Percentiles rank a stretch among this genome's conserved stretches.
Conservation (phyloP, 2,888 invertebrate species). For the Tuberolachnus salignus region DNA sequence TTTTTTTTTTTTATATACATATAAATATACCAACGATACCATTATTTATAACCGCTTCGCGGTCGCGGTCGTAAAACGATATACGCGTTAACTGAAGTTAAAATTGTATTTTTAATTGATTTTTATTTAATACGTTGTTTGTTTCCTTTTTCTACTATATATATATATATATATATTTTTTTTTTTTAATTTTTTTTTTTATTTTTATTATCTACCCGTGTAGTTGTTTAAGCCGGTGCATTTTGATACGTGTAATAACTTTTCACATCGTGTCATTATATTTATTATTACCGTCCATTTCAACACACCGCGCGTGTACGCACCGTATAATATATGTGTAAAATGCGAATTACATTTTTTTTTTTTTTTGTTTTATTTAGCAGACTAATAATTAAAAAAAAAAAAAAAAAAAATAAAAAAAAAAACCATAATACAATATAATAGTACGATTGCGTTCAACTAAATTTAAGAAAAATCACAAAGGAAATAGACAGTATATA, state of each 20-base stretch:
- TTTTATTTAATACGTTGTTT: background rate
- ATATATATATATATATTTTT: too few species aligned
- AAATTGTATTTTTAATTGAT: conserved; percentile 34
- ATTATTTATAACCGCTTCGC: background rate
- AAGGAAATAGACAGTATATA: too few species aligned
- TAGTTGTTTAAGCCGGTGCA: background rate
- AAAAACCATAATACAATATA: too few species aligned
- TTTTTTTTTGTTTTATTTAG: too few species aligned
- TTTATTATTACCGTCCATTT: background rate
- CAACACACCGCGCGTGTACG: too few species aligned
- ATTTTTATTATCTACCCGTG: background rate
- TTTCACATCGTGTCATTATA: background rate
- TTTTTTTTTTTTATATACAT: too few species aligned
- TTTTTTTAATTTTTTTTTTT: background rate
- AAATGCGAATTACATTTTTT: conserved; percentile 24
- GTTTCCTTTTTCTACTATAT: too few species aligned
- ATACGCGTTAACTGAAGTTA: conserved; percentile 16
- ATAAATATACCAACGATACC: background rate
- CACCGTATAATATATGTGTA: too few species aligned
- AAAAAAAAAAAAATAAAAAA: too few species aligned
- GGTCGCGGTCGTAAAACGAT: conserved; percentile 1
- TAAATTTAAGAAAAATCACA: too few species aligned
- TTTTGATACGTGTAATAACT: background rate
- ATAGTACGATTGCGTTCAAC: too few species aligned
- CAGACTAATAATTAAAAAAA: background rate